A percentile compares a stretch with the other conserved stretches of the same genome.
Conservation (phyloP, 2,797 vertebrate genomes). For the Rousettus madagascariensis region DNA sequence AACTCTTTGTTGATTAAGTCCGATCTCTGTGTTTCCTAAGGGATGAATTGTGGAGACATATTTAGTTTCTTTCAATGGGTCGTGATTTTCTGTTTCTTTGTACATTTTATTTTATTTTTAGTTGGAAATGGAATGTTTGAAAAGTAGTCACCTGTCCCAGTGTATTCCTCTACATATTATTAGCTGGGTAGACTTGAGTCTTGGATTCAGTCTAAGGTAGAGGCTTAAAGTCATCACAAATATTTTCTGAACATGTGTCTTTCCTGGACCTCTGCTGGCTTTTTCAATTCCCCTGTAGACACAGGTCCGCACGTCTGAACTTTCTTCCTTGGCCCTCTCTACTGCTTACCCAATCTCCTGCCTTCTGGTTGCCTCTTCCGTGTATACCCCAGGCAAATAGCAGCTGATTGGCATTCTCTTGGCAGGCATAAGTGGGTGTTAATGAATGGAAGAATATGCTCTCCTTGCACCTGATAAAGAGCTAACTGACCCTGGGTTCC, state of each 20-base stretch:
- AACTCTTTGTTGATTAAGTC: neutral
- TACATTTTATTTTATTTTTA: neutral
- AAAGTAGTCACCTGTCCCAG: neutral
- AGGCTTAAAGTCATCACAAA: neutral
- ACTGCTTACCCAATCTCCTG: neutral
- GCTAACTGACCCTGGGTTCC: conserved; percentile 32
- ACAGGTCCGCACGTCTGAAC: neutral
- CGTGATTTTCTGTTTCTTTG: neutral
- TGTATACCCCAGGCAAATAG: conserved; percentile 36
- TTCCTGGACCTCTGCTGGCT: neutral
- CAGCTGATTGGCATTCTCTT: conserved; percentile 47
- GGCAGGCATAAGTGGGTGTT: conserved; percentile 74
- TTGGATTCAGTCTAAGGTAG: neutral
- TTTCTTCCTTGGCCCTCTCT: neutral
- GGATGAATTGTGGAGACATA: neutral
- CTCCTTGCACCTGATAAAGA: conserved; percentile 68
- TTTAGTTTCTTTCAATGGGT: neutral
- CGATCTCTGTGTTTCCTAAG: neutral
- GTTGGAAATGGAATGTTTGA: neutral
- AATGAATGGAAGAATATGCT: conserved; percentile 71
- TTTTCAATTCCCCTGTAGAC: neutral
- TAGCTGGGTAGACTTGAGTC: neutral
- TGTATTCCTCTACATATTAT: neutral
- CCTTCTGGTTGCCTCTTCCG: conserved; percentile 14
- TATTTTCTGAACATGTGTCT: neutral